Evolutionary conservation across 1,140 invertebrate genomes (phyloP), one percentile per base, ranked within the genome.

Genomic region (Augochlora pura): DNA sequence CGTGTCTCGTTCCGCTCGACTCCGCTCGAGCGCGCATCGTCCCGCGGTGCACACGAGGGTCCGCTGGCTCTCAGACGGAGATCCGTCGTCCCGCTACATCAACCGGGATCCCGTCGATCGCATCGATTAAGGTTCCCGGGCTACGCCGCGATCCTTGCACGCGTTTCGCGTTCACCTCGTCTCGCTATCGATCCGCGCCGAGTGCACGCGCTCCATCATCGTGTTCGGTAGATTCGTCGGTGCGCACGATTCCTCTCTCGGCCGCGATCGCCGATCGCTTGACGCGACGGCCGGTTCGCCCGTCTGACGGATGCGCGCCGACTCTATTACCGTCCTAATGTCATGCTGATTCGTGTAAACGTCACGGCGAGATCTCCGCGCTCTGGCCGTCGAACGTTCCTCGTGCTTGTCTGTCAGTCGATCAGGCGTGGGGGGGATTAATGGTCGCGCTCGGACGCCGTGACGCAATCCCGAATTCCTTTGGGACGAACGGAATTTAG

Each of bases 201-300:
- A 6, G 46, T 23, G 62, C 59, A 46, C 39, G 52, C 25, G 52
- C 25, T 79, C 70, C 25, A 73, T 79, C 38, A 39, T 79, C 38
- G 27, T 79, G 70, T 52, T 62, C 38, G 27, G 25, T 66, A 57
- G 25, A 74, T 79, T 66, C 64, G 60, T 78, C 76, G 65, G 52
- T n/a, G n/a, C n/a, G 18, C 21, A 57, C 54, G 59, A 78, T 71
- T 65, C 49, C 76, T 23, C 60, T 32, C 60, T 12, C 27, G 10
- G 14, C n/a, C 9, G 18, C 7, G 64, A n/a, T 46, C n/a, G 12
- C 12, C 9, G 46, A n/a, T n/a, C n/a, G n/a, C n/a, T n/a, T n/a
- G n/a, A n/a, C n/a, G n/a, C n/a, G n/a, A n/a, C 27, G 10, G 14
- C n/a, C 9, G 18, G 64, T 10, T 46, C n/a, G 12, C 12, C 9